These are phyloP conservation scores for Harpagifer antarcticus DNA, from an alignment of 2,797 vertebrate genomes.

Conservation along the genomic window DNA sequence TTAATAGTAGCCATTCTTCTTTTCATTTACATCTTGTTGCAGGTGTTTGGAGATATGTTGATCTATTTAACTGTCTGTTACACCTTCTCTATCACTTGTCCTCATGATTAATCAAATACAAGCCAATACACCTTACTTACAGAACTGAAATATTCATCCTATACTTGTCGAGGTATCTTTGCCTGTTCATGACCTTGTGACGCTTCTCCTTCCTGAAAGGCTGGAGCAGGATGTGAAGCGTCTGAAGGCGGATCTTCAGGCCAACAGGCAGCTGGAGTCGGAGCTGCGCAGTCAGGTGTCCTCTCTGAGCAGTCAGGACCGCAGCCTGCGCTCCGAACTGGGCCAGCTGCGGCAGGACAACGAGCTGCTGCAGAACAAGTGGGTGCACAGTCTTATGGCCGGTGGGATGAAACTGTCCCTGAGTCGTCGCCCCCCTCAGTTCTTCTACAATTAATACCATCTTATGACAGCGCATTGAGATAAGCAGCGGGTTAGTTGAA, in stretches of 20 bases:
- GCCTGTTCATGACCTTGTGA: neutral
- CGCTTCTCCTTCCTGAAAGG: constrained; percentile 71
- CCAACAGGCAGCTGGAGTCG: constrained; percentile 95
- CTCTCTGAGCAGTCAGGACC: constrained; percentile 92
- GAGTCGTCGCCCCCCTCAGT: too few relatives aligned
- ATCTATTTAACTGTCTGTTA: neutral
- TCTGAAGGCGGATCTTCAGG: constrained; percentile 97
- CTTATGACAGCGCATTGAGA: neutral
- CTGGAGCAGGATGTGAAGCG: constrained; percentile 99
- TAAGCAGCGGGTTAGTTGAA: too few relatives aligned
- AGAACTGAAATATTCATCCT: neutral
- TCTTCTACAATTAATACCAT: neutral
- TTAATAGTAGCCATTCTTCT: neutral
- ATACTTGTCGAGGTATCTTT: neutral
- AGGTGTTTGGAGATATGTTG: neutral
- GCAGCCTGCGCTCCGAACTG: constrained; percentile 92
- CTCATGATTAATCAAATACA: neutral
- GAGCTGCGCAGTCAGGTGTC: constrained; percentile 96
- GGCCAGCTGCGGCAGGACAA: constrained; percentile 97
- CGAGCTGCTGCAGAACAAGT: constrained; percentile 98
- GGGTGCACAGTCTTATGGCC: constrained; percentile 52
- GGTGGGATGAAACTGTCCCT: too few relatives aligned
- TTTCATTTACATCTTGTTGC: too few relatives aligned
- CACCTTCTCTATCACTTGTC: neutral
- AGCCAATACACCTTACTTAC: neutral